Evolutionary conservation across 2,888 invertebrate species (phyloP).

Genomic region (Nysson spinosus): DNA sequence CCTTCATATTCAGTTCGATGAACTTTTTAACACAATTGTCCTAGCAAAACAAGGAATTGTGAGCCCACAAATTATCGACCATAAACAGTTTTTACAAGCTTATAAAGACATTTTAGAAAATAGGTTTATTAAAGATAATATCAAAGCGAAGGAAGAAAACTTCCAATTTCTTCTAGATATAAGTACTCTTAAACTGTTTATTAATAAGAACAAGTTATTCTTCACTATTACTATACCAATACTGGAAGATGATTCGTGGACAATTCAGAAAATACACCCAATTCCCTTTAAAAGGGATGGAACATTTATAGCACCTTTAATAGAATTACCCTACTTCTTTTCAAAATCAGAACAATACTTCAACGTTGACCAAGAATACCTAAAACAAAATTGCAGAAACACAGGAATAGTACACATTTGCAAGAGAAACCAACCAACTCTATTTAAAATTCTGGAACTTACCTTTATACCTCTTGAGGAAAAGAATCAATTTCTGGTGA

Average conservation of each 20-base stretch:
- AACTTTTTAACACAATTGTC: not conserved
- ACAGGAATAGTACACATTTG: not conserved
- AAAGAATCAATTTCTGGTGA: too few relatives aligned
- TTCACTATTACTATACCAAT: not conserved
- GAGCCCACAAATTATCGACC: not conserved
- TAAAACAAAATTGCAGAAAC: not conserved
- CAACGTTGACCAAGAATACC: not conserved
- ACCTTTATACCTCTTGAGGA: too few relatives aligned
- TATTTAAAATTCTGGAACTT: too few relatives aligned
- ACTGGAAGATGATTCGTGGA: not conserved
- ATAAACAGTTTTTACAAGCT: not conserved
- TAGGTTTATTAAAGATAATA: not conserved
- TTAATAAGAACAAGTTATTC: not conserved
- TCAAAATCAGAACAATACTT: not conserved
- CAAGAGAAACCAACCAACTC: constrained; percentile 2
- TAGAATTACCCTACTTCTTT: not conserved
- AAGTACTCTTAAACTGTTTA: not conserved
- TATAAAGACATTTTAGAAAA: not conserved
- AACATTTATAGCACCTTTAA: not conserved
- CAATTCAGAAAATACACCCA: not conserved
- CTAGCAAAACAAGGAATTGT: constrained; percentile 3
- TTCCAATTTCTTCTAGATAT: constrained; percentile 6
- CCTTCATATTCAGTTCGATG: not conserved
- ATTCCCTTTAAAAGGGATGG: not conserved
- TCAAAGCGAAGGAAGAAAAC: not conserved